Evolutionary conservation across 2,113 vertebrate genomes (phyloP), one percentile per base, ranked within the genome.

Genomic region (Entomyzon cyanotis): DNA sequence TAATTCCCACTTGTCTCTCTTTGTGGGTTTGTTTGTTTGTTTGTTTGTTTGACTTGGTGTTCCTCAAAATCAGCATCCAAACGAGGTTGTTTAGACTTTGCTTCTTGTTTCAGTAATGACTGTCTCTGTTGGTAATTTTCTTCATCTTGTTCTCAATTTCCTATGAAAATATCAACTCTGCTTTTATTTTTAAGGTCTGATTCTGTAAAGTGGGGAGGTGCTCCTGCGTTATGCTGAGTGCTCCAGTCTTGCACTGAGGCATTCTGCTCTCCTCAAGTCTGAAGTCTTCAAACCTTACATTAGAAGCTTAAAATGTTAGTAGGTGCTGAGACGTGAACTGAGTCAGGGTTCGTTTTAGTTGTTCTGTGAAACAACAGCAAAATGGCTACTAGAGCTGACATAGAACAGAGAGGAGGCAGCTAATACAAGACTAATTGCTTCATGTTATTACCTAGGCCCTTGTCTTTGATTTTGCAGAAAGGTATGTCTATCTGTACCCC

Each of bases 401-500:
- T 53, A 59, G 16, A 83, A 41, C 28, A 52, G 22, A 77, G 24
- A 35, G 39, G 30, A 46, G 44, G n/a, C 67, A 87, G 60, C 69
- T 87, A 75, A 76, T 25, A 25, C 1, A 28, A 84, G 68, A 64
- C 79, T 50, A 86, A 63, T 71, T 82, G 44, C 46, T 89, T 70
- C 53, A 11, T 44, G 2, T 93, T 84, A 62, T 79, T 92, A 76
- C 49, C 31, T 70, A 74, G 41, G 55, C 60, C 50, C 81, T 89
- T 93, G 74, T 52, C 59, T 88, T 76, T 76, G 70, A 67, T 70
- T 92, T 84, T 90, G 55, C 30, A 53, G 81, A 69, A 50, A 84
- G 58, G 58, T 93, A 15, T 49, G 49, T 64, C 73, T 64, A 3
- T 49, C 33, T 85, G 35, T 63, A 55, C 39, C 37, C 39, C 59